Evolutionary conservation across 2,888 invertebrate genomes (phyloP), one percentile per base, ranked within the genome.

Genomic region (Drosophila prolongata): DNA sequence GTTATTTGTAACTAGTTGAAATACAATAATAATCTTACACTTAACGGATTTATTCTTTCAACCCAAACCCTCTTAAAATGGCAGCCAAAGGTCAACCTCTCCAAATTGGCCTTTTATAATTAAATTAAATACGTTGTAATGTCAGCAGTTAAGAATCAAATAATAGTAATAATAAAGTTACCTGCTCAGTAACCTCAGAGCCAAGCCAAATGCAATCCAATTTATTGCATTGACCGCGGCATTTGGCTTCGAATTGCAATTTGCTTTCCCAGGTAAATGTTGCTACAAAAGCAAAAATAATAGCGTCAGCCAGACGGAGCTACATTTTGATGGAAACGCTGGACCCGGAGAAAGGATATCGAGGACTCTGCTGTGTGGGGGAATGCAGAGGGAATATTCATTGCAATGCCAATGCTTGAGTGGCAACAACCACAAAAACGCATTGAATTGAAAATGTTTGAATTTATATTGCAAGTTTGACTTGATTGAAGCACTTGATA

Each of bases 391-490:
- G 83, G 83, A 83, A 87, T 83, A 83, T 87, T 83, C 83, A 87
- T 84, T 37, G 78, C 65, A 79, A 73, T 73, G 84, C 85, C 65
- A 76, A 71, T 71, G 84, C 87, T 78, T 76, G 76, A 84, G 79
- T 87, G 82, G 75, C 78, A 87, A 84, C 85, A 83, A 79, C 83
- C 83, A 79, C 83, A 83, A 73, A 79, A 87, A 87, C 87, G 81
- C 83, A 83, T 79, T 83, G 82, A 83, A 83, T 79, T 77, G 83
- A 83, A 87, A 83, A 83, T 83, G 83, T 83, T 83, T 87, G 87
- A 84, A 83, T 87, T 84, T 87, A 83, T 83, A 83, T 83, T 84
- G 87, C 83, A 83, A 87, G 87, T 84, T 87, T 83, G 74, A 75
- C 82, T 79, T 87, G 83, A 87, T 87, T 84, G 83, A 84, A 73